phyloP scores from a whole-genome alignment of 23 tunicate genomes.

The Trididemnum nubilum region DNA sequence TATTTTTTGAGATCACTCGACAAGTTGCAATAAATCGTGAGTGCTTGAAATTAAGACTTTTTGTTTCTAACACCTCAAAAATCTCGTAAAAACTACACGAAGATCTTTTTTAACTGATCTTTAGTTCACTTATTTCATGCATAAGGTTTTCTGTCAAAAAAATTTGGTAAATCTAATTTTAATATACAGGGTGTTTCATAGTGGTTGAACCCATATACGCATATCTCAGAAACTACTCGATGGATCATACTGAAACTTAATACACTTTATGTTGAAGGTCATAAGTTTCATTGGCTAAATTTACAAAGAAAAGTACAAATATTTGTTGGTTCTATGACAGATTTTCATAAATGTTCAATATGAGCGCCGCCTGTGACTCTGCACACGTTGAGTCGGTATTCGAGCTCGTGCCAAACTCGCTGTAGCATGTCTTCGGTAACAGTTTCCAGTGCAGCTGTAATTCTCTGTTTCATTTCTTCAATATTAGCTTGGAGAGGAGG shows the following conservation, averaged over 20 bases:
- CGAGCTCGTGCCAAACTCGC: constrained; percentile 36
- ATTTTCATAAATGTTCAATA: constrained; percentile 35
- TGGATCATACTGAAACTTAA: not conserved
- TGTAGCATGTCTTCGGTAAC: constrained; percentile 37
- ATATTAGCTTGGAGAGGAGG: constrained; percentile 19
- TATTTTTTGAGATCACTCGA: no score
- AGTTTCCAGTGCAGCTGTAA: constrained; percentile 23
- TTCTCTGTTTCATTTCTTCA: constrained; percentile 21
- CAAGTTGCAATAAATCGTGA: no score
- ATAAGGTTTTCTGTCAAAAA: no score
- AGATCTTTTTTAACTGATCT: no score
- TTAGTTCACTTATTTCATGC: no score
- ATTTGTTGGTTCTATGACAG: constrained; percentile 21
- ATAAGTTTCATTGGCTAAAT: constrained; percentile 20
- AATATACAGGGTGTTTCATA: not conserved
- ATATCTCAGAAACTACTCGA: not conserved
- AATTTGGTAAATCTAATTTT: no score
- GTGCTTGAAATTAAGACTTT: no score
- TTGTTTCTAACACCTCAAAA: no score
- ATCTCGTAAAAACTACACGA: no score
- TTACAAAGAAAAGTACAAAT: constrained; percentile 18
- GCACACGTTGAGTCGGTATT: constrained; percentile 33
- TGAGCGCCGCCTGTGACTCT: constrained; percentile 19
- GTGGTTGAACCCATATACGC: not conserved
- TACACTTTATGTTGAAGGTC: constrained; percentile 4